These are phyloP conservation scores for Cercopithecus mona DNA, from an alignment of 2,113 vertebrate genomes.

Conservation along the genomic window DNA sequence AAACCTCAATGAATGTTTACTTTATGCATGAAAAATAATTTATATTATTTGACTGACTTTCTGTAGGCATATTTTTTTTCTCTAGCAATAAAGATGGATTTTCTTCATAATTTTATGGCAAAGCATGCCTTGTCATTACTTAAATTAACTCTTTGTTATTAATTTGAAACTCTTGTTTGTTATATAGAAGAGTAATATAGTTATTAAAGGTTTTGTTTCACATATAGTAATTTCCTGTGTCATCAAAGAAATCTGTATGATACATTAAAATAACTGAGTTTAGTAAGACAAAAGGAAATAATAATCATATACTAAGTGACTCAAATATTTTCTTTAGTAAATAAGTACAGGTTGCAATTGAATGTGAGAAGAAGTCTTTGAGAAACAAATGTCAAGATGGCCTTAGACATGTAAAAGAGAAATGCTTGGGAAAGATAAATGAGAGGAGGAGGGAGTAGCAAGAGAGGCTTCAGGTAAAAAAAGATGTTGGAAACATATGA, in stretches of 20 bases:
- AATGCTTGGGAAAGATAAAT: not conserved
- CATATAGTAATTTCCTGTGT: not conserved
- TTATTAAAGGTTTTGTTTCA: not conserved
- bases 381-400: not conserved
- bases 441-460: too few species aligned
- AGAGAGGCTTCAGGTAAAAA: not conserved
- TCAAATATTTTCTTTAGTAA: not conserved
- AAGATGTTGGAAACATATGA: not conserved
- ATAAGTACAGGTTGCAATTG: not conserved
- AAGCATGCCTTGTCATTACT: not conserved
- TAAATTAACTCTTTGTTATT: not conserved
- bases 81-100: not conserved
- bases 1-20: not conserved
- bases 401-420: not conserved
- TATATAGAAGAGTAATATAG: not conserved
- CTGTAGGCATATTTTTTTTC: not conserved
- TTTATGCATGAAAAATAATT: not conserved
- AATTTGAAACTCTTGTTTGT: not conserved
- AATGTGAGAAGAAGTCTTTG: not conserved
- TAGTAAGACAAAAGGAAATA: not conserved
- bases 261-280: not conserved
- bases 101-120: not conserved
- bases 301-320: not conserved
- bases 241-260: not conserved
- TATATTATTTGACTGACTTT: not conserved